Evolutionary conservation across 92 coral and sea anemone genomes (phyloP), one percentile per base, ranked within the genome.

Genomic region (Porites rus): DNA sequence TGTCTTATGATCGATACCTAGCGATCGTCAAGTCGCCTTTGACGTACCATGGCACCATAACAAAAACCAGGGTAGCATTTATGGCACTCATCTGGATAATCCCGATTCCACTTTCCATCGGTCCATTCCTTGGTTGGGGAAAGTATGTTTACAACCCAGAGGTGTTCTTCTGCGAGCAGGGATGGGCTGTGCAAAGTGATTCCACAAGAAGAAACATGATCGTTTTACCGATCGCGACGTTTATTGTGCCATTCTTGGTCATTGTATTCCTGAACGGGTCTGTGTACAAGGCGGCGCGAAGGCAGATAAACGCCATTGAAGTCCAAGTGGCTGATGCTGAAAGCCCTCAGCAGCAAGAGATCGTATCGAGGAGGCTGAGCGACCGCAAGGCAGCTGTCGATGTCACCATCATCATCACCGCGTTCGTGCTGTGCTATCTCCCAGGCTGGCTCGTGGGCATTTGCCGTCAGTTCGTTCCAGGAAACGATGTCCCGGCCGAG

Each of bases 11-110:
- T 53, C 38, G 83, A 64, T 65, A 78, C 72, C n/a, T 18, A 7
- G 72, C 83, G 31, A 78, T 78, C 1, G 83, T 78, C 59, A 77
- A 77, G 43, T 77, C 82, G 5, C 71, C 82, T 8, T 24, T 77
- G 71, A 77, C 82, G 10, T 62, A 77, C 28, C 31, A 63, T 19
- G 71, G 82, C 18, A n/a, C 71, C 18, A 77, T 77, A 4, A 77
- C 82, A 17, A 77, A 51, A 17, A 51, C 60, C 31, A 77, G 71
- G 18, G 71, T 63, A 12, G 76, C 64, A 28, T 43, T 43, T 4
- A 31, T 63, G 10, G n/a, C 14, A 8, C 54, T 63, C 0, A 63
- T 77, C 20, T 63, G 82, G 82, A 5, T 4, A 7, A 3, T 63
- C 25, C 82, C 82, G 4, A 46, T 38, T 43, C 71, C 58, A n/a